A percentile compares a stretch with the other conserved stretches of the same genome.
These are phyloP conservation scores for Ploceus nigricollis DNA, from an alignment of 2,113 vertebrate species.

Conservation along the genomic window DNA sequence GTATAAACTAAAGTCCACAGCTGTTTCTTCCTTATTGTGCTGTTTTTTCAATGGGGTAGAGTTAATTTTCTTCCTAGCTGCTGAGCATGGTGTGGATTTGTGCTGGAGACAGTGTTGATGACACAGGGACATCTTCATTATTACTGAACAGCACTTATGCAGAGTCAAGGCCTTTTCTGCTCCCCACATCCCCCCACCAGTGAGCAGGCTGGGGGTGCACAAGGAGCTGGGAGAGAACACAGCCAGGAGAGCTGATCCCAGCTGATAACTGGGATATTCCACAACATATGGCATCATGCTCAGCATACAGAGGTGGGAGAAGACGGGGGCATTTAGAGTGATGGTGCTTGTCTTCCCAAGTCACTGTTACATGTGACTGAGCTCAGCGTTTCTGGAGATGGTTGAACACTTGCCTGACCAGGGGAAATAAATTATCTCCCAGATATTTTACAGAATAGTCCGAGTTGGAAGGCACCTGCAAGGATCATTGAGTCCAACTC, in stretches of 20 bases:
- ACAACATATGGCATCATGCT: neutral
- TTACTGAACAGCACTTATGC: rapidly evolving
- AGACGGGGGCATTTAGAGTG: neutral
- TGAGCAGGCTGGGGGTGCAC: neutral
- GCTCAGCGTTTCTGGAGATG: neutral
- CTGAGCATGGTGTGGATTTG: neutral
- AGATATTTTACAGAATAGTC: neutral
- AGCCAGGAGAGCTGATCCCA: neutral
- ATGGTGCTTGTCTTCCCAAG: neutral
- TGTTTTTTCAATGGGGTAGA: neutral
- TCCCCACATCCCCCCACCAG: neutral
- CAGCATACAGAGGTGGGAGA: neutral
- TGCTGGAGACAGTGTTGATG: neutral
- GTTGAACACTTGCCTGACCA: neutral
- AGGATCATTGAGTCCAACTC: neutral
- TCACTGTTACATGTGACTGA: neutral
- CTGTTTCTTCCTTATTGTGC: neutral
- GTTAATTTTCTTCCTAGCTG: neutral
- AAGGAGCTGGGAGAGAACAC: neutral
- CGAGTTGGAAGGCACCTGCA: neutral
- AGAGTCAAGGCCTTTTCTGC: neutral
- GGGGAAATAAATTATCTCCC: neutral
- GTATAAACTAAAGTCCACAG: neutral
- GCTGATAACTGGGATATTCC: neutral
- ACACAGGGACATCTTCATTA: neutral